These are phyloP conservation scores for Stenolophus ochropezus DNA, from an alignment of 2,888 invertebrate genomes.

Conservation along the genomic window DNA sequence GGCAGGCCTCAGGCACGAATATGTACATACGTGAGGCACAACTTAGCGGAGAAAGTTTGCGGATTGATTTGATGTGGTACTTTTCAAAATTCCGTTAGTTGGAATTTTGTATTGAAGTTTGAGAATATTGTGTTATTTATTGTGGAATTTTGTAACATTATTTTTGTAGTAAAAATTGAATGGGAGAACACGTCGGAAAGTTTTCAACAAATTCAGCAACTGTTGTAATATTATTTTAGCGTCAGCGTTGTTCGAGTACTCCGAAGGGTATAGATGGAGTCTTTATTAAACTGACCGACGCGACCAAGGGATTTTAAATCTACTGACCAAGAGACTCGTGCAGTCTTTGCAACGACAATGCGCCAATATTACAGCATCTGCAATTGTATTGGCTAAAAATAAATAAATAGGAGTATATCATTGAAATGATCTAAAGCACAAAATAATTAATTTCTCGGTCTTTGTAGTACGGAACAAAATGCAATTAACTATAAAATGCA, in stretches of 20 bases:
- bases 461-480: too few relatives aligned
- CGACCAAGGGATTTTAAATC: background rate
- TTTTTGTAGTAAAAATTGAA: slow-evolving; percentile 1
- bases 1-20: background rate
- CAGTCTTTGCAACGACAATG: too few relatives aligned
- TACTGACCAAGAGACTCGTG: too few relatives aligned
- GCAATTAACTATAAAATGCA: too few relatives aligned
- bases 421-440: too few relatives aligned
- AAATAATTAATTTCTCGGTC: too few relatives aligned
- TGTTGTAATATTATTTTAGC: background rate
- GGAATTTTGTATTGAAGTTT: slow-evolving; percentile 30
- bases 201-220: slow-evolving; percentile 1
- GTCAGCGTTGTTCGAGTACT: background rate
- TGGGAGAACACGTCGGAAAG: background rate
- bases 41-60: slow-evolving; percentile 7
- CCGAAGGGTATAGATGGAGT: background rate
- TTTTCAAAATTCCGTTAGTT: slow-evolving; percentile 3
- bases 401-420: too few relatives aligned
- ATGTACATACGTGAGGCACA: slow-evolving; percentile 9
- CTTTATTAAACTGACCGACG: background rate
- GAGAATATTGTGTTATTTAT: slow-evolving; percentile 38
- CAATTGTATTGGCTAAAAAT: too few relatives aligned
- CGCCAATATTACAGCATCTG: too few relatives aligned
- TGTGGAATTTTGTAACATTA: slow-evolving; percentile 7
- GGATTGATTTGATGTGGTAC: slow-evolving; percentile 42